Conservation (phyloP, 1,140 invertebrate species). For the Cotesia typhae region DNA sequence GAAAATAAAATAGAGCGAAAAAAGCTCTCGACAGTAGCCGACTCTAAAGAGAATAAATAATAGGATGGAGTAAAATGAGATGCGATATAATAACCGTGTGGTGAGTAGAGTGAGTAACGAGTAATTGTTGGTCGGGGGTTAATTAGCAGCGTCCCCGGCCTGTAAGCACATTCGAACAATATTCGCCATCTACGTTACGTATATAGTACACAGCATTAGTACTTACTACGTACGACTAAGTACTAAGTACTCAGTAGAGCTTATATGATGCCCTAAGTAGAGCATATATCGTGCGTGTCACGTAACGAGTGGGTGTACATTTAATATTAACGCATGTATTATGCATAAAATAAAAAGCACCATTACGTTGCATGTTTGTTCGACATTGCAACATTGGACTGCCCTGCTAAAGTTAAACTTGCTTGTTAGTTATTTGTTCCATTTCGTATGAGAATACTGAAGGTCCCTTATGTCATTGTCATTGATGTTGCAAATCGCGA, state of each 20-base stretch:
- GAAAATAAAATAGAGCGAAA: conserved; percentile 23
- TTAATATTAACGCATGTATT: neutral
- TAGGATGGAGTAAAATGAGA: conserved; percentile 30
- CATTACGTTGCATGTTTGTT: too few relatives aligned
- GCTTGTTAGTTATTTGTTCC: too few relatives aligned
- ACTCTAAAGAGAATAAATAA: conserved; percentile 26
- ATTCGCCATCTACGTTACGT: conserved; percentile 6
- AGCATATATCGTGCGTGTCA: conserved; percentile 1
- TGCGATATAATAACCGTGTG: conserved; percentile 33
- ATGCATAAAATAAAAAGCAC: too few relatives aligned
- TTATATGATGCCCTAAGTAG: neutral
- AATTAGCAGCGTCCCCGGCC: conserved; percentile 31
- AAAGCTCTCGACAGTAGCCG: conserved; percentile 19
- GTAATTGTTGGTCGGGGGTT: conserved; percentile 35
- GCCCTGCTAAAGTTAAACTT: too few relatives aligned
- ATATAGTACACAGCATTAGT: too few relatives aligned
- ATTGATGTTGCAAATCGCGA: too few relatives aligned
- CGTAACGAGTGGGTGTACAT: conserved; percentile 49
- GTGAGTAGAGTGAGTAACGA: conserved; percentile 30
- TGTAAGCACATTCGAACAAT: conserved; percentile 23
- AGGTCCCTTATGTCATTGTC: too few relatives aligned
- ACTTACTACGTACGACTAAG: neutral
- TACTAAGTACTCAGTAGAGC: conserved; percentile 8
- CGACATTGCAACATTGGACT: too few relatives aligned
- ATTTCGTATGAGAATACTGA: too few relatives aligned